Conservation (phyloP, 1,140 invertebrate genomes). For the Camponotus vicinus region DNA sequence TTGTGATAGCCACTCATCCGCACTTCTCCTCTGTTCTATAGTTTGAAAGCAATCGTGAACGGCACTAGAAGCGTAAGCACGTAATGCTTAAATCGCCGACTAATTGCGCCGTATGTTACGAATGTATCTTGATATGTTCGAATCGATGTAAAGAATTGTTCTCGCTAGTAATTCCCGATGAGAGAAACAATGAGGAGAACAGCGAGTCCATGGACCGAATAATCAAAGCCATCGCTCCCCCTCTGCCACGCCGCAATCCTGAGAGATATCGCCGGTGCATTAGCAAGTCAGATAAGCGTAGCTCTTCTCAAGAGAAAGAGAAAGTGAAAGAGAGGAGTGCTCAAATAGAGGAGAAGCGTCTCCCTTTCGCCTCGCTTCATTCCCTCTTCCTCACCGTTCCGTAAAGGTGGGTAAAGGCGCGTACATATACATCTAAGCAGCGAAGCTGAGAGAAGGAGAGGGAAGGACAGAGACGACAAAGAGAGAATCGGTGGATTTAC, state of each 20-base stretch:
- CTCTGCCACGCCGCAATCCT: constrained; percentile 67
- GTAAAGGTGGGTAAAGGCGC: constrained; percentile 60
- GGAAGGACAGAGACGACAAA: constrained; percentile 49
- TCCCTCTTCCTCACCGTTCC: constrained; percentile 8
- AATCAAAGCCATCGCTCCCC: constrained; percentile 71
- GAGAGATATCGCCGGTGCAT: constrained; percentile 77
- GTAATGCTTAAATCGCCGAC: not conserved
- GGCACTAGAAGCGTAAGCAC: not conserved
- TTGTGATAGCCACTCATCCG: constrained; percentile 68
- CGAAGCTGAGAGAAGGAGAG: constrained; percentile 42
- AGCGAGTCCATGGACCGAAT: constrained; percentile 65
- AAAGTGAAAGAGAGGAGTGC: constrained; percentile 53
- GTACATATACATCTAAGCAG: constrained; percentile 57
- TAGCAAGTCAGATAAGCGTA: constrained; percentile 81
- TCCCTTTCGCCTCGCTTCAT: constrained; percentile 31
- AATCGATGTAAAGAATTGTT: constrained; percentile 17
- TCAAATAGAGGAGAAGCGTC: constrained; percentile 36
- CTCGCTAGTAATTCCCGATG: not conserved
- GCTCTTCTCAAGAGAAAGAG: constrained; percentile 70
- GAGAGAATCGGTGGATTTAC: constrained; percentile 73
- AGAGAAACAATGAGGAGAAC: constrained; percentile 42
- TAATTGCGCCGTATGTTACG: constrained; percentile 23
- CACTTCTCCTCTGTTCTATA: constrained; percentile 40
- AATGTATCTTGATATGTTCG: not conserved
- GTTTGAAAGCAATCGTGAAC: too few relatives aligned